Percentiles rank a stretch among this genome's conserved stretches.
phyloP scores from a whole-genome alignment of 1,140 invertebrate genomes.

The Zaprionus vittiger region DNA sequence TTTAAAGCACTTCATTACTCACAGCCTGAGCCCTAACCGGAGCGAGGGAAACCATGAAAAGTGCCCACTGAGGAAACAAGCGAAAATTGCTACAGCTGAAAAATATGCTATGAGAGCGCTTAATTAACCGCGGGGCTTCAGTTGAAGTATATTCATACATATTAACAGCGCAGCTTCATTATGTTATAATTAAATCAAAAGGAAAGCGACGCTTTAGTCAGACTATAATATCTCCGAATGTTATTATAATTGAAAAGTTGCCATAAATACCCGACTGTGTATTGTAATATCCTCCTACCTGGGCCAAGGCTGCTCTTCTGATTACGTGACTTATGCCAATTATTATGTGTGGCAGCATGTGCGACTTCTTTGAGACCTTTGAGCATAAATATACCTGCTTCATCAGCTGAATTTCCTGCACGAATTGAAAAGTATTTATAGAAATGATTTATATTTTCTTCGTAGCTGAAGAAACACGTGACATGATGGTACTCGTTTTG shows the following conservation, averaged over 20 bases:
- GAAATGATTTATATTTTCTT: background rate
- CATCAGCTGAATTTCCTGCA: background rate
- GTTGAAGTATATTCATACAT: background rate
- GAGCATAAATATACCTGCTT: background rate
- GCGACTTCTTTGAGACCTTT: background rate
- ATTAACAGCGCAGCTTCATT: background rate
- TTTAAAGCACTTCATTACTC: slow-evolving; percentile 81
- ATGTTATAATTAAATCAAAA: slow-evolving; percentile 2
- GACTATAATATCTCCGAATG: background rate
- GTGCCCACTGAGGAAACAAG: background rate
- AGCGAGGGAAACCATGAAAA: background rate
- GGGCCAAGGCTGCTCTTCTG: background rate
- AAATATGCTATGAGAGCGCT: background rate
- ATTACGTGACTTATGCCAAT: slow-evolving; percentile 6
- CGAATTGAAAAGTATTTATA: slow-evolving; percentile 1
- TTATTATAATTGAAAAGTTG: background rate
- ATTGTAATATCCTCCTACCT: background rate
- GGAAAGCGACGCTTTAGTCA: background rate
- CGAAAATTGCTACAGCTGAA: slow-evolving; percentile 4
- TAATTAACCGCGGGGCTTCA: background rate
- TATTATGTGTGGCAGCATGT: background rate
- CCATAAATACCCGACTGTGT: background rate
- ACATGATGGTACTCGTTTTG: background rate
- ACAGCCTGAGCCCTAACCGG: slow-evolving; percentile 4
- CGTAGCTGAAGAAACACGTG: background rate